Percentiles rank a stretch among this genome's conserved stretches.
phyloP scores from a whole-genome alignment of 2,113 vertebrate genomes.

The Gymnocephalus cernua region DNA sequence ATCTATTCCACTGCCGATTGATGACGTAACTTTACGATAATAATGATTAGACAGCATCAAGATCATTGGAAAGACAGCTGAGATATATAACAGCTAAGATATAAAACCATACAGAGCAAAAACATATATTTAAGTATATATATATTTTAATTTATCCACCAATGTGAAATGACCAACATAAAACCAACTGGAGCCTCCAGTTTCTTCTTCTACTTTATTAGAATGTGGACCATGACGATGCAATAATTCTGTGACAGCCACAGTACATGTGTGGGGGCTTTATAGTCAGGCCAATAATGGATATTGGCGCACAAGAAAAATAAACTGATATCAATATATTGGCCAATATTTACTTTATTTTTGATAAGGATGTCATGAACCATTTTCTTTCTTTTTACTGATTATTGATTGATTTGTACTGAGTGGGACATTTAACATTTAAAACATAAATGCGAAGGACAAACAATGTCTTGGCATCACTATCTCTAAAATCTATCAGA shows the following conservation, averaged over 20 bases:
- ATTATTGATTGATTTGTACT: too few species aligned
- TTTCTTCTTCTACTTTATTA: not conserved
- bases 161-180: not conserved
- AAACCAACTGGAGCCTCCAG: not conserved
- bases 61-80: too few species aligned
- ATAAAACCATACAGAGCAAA: too few species aligned
- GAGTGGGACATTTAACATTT: not conserved
- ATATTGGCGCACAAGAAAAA: not conserved
- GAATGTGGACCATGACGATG: not conserved
- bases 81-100: too few species aligned
- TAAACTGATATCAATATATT: not conserved
- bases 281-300: not conserved
- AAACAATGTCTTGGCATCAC: not conserved
- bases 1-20: too few species aligned
- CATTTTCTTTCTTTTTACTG: too few species aligned
- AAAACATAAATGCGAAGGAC: not conserved
- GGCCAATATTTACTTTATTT: too few species aligned
- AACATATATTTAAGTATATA: too few species aligned
- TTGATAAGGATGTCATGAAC: too few species aligned
- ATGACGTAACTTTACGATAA: too few species aligned
- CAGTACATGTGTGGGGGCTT: not conserved
- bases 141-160: too few species aligned
- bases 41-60: too few species aligned
- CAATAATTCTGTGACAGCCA: not conserved
- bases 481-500: slow-evolving; percentile 11